A percentile compares a stretch with the other conserved stretches of the same genome.
Evolutionary conservation across 2,797 vertebrate genomes (phyloP).

Genomic region (Sebastes aleutianus): DNA sequence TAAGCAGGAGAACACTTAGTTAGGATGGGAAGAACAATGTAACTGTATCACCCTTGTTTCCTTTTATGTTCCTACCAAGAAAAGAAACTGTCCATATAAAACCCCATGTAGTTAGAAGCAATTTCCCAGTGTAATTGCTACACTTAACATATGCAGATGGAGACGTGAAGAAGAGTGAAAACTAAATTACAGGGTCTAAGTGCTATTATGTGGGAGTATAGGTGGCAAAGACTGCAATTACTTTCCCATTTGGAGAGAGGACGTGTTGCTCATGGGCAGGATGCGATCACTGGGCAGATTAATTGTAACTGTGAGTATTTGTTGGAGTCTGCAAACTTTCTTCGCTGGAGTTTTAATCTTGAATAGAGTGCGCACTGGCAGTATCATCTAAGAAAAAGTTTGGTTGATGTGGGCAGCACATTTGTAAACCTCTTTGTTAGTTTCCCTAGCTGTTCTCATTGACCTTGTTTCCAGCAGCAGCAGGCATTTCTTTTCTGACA

Average conservation of each 20-base stretch:
- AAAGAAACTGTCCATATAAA: conserved; percentile 69
- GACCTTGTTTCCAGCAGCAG: not conserved
- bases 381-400: conserved; percentile 6
- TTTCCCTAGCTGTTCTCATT: not conserved
- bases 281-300: conserved; percentile 80
- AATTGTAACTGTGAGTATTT: conserved; percentile 77
- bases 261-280: conserved; percentile 75
- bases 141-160: conserved; percentile 85
- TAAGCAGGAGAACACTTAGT: not conserved
- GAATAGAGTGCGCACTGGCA: not conserved
- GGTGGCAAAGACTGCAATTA: conserved; percentile 85
- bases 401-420: not conserved
- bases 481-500: not conserved
- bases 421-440: not conserved
- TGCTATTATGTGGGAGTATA: conserved; percentile 85
- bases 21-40: conserved; percentile 23
- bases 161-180: conserved; percentile 82
- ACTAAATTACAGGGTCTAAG: conserved; percentile 83
- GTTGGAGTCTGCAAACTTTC: conserved; percentile 64
- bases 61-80: conserved; percentile 57
- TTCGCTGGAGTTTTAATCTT: conserved; percentile 47
- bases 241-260: conserved; percentile 80
- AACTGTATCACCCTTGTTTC: conserved; percentile 40
- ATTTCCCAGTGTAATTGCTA: conserved; percentile 84
- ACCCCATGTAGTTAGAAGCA: conserved; percentile 77